Conservation (phyloP, 2,888 invertebrate species). For the Tenthredo amoena region DNA sequence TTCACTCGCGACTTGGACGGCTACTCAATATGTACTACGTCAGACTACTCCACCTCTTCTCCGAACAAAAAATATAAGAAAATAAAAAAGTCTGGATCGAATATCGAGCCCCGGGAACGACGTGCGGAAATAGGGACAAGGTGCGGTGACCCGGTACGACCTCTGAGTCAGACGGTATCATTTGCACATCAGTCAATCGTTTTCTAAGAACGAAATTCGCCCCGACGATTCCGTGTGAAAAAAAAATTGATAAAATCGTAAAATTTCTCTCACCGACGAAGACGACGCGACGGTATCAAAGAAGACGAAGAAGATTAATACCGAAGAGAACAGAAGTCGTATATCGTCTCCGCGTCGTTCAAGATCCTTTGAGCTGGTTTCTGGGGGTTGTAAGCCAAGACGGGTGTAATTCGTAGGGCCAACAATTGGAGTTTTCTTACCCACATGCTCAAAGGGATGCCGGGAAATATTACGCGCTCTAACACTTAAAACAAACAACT, state of each 20-base stretch:
- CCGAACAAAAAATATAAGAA: neutral
- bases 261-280: neutral
- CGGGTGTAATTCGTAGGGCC: neutral
- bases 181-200: neutral
- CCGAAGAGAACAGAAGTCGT: neutral
- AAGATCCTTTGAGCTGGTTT: constrained; percentile 41
- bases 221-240: neutral
- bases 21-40: neutral
- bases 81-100: neutral
- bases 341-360: neutral
- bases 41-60: neutral
- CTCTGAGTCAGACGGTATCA: neutral
- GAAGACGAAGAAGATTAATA: neutral
- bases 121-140: neutral
- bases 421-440: neutral
- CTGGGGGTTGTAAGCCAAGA: constrained; percentile 18
- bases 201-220: neutral
- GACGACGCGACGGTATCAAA: neutral
- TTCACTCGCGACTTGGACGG: neutral
- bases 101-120: neutral
- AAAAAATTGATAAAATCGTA: neutral
- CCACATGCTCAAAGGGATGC: constrained; percentile 25
- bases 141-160: neutral
- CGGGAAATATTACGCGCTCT: constrained; percentile 50
- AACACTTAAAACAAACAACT: constrained; percentile 48